phyloP scores from a whole-genome alignment of 2,888 invertebrate genomes.

The Drosophila mulleri region DNA sequence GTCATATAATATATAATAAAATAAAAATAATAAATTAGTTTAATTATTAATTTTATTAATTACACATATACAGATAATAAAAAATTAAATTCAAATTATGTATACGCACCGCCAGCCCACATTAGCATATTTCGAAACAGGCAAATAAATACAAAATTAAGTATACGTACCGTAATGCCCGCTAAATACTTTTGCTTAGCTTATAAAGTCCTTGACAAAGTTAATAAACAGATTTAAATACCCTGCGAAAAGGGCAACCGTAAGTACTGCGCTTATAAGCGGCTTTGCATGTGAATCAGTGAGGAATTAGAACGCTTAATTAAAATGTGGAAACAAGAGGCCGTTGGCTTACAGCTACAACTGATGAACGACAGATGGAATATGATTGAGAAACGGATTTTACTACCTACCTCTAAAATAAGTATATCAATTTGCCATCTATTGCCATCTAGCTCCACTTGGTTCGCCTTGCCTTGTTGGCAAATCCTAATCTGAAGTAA shows the following conservation, averaged over 20 bases:
- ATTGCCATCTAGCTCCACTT: not conserved
- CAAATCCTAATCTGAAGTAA: not conserved
- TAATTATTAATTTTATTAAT: too few species aligned
- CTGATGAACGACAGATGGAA: not conserved
- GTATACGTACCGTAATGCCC: not conserved
- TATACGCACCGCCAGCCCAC: not conserved
- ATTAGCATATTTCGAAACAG: not conserved
- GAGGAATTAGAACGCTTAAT: constrained; percentile 11
- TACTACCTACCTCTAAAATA: not conserved
- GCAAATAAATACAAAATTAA: not conserved
- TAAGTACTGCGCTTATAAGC: constrained; percentile 6
- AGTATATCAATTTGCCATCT: not conserved
- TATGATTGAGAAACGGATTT: not conserved
- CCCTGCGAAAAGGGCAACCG: not conserved
- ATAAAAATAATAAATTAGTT: too few species aligned
- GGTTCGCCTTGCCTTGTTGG: not conserved
- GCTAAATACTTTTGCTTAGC: not conserved
- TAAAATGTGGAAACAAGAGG: constrained; percentile 13
- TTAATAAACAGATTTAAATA: too few species aligned
- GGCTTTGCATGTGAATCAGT: constrained; percentile 17
- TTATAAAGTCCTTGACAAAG: not conserved
- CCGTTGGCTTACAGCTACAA: not conserved
- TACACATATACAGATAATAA: too few species aligned
- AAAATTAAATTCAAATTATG: too few species aligned
- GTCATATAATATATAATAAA: not conserved